Conservation (phyloP, 2,113 vertebrate species). For the Calyptomena viridis region DNA sequence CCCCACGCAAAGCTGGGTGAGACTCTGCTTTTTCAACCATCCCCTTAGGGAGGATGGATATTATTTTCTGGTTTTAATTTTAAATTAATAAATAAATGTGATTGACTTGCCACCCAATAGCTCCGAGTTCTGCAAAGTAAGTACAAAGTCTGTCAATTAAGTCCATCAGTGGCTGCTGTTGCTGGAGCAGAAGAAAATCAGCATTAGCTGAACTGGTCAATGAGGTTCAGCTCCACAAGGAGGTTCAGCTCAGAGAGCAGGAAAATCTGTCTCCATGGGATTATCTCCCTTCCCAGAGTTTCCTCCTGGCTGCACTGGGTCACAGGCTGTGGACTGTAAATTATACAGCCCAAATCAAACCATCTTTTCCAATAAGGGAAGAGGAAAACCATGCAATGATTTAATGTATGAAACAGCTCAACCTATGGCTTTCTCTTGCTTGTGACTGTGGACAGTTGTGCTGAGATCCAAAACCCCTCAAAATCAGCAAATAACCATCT, state of each 20-base stretch:
- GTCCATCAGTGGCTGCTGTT: neutral
- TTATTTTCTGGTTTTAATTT: slow-evolving; percentile 65
- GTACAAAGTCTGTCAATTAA: neutral
- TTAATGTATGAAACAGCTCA: slow-evolving; percentile 16
- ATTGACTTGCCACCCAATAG: slow-evolving; percentile 36
- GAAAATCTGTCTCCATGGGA: neutral
- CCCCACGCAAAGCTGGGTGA: neutral
- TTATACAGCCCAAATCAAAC: neutral
- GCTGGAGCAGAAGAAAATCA: neutral
- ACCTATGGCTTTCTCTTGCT: neutral
- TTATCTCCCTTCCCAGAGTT: slow-evolving; percentile 11
- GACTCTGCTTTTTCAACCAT: neutral
- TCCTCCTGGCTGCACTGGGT: neutral
- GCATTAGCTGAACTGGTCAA: neutral
- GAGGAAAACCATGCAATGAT: slow-evolving; percentile 14
- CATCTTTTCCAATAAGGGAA: neutral
- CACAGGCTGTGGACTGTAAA: neutral
- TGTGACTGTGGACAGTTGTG: neutral
- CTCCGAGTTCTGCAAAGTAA: neutral
- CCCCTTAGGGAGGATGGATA: neutral
- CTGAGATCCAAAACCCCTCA: neutral
- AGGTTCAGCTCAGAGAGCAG: neutral
- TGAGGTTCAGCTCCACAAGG: neutral
- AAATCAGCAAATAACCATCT: slow-evolving; percentile 57
- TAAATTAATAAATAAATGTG: slow-evolving; percentile 52